These are phyloP conservation scores for Drosophila dunni DNA, from an alignment of 1,140 invertebrate species.

Conservation along the genomic window DNA sequence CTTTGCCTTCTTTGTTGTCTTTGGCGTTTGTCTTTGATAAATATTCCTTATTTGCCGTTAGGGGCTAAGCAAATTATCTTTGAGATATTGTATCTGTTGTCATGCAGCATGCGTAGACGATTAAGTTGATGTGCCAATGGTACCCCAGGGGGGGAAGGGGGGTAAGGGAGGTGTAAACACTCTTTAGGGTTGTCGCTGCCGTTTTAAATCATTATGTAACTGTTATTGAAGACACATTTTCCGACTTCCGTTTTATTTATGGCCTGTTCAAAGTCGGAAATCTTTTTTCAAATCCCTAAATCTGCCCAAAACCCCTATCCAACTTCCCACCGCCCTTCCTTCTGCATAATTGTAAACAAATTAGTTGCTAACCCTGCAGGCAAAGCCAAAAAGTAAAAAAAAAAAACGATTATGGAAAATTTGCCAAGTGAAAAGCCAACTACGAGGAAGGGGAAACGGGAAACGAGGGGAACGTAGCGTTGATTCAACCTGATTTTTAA, in stretches of 20 bases:
- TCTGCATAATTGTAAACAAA: constrained; percentile 33
- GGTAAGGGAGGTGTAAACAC: background rate
- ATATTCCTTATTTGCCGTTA: constrained; percentile 49
- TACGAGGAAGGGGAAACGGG: background rate
- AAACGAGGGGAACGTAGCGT: background rate
- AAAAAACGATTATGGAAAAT: background rate
- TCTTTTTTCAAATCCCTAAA: background rate
- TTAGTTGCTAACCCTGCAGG: constrained; percentile 9
- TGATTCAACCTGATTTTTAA: constrained; percentile 33
- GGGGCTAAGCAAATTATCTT: constrained; percentile 38
- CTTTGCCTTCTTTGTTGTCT: constrained; percentile 6
- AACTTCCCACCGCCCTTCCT: background rate
- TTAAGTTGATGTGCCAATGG: constrained; percentile 36
- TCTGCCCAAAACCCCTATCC: background rate
- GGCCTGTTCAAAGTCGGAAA: constrained; percentile 14
- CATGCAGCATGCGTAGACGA: constrained; percentile 55
- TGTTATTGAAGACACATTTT: constrained; percentile 35
- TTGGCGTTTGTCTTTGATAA: constrained; percentile 42
- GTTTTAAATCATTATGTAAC: constrained; percentile 50
- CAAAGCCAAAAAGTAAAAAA: constrained; percentile 7
- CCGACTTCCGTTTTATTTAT: constrained; percentile 26
- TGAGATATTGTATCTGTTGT: constrained; percentile 61
- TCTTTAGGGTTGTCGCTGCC: constrained; percentile 1
- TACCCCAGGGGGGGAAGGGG: background rate
- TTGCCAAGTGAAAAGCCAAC: constrained; percentile 29